Conservation (phyloP, 2,113 vertebrate species). For the Elaphurus davidianus region DNA sequence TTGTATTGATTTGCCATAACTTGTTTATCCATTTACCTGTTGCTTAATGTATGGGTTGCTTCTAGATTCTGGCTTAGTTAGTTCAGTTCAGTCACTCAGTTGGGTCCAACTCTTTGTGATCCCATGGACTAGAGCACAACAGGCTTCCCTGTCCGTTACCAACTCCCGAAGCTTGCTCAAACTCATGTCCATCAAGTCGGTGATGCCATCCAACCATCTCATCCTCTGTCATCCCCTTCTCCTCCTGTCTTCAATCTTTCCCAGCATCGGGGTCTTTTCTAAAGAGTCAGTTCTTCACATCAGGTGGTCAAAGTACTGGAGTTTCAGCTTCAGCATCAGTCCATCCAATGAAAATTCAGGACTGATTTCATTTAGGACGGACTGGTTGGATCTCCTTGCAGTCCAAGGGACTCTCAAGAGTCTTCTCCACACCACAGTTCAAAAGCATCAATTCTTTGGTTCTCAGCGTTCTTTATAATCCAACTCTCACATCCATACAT, state of each 20-base stretch:
- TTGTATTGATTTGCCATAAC: not conserved
- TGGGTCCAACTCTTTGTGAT: not conserved
- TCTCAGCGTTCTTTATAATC: not conserved
- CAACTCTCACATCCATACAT: not conserved
- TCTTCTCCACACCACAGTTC: not conserved
- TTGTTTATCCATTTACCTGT: not conserved
- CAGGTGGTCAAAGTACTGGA: not conserved
- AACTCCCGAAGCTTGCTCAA: not conserved
- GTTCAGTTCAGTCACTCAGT: not conserved
- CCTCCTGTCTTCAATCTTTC: not conserved
- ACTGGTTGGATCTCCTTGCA: not conserved
- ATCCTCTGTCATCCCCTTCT: not conserved
- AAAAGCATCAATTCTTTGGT: not conserved
- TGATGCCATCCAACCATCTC: not conserved
- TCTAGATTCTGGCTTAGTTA: not conserved
- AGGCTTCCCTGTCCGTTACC: not conserved
- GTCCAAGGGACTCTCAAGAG: not conserved
- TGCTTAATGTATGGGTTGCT: not conserved
- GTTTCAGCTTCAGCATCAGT: not conserved
- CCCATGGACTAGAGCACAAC: not conserved
- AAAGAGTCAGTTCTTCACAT: not conserved
- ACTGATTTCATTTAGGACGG: not conserved
- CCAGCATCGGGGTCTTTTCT: not conserved
- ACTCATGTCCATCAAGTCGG: not conserved
- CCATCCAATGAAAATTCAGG: not conserved